Percentiles rank a stretch among this genome's conserved stretches.
Evolutionary conservation across 1,140 invertebrate genomes (phyloP).

Genomic region (Andricus grossulariae): DNA sequence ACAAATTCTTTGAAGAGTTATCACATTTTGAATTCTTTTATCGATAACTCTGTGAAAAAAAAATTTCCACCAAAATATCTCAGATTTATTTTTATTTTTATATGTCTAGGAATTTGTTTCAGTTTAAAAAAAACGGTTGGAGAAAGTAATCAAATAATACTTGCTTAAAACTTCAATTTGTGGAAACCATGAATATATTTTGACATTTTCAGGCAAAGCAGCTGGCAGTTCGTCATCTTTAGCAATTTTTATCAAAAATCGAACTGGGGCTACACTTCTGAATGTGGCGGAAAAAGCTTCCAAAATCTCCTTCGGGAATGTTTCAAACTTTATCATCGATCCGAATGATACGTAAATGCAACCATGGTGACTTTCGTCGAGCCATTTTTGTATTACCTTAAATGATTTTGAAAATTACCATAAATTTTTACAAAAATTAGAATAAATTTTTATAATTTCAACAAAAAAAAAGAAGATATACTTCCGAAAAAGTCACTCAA

Average conservation of each 20-base stretch:
- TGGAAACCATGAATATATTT: constrained; percentile 31
- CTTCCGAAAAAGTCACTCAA: too few species aligned
- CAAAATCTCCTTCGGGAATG: constrained; percentile 78
- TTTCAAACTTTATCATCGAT: constrained; percentile 80
- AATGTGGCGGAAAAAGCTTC: constrained; percentile 80
- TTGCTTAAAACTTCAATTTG: constrained; percentile 29
- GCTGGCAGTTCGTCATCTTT: constrained; percentile 37
- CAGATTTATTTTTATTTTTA: too few species aligned
- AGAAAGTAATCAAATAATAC: constrained; percentile 3
- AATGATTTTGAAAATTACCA: not conserved
- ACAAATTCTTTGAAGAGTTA: too few species aligned
- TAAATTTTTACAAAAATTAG: not conserved
- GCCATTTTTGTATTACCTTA: constrained; percentile 81
- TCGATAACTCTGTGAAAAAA: too few species aligned
- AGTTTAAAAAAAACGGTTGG: not conserved
- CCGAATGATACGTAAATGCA: constrained; percentile 85
- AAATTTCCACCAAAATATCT: too few species aligned
- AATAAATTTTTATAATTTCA: too few species aligned
- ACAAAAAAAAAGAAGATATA: too few species aligned
- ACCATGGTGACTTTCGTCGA: constrained; percentile 82
- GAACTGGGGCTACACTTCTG: constrained; percentile 67
- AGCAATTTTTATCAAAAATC: constrained; percentile 56
- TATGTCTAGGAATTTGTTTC: too few species aligned
- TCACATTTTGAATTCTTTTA: too few species aligned
- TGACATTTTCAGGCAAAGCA: constrained; percentile 57